Conservation (phyloP, 2,113 vertebrate genomes). For the Anarrhichthys ocellatus region DNA sequence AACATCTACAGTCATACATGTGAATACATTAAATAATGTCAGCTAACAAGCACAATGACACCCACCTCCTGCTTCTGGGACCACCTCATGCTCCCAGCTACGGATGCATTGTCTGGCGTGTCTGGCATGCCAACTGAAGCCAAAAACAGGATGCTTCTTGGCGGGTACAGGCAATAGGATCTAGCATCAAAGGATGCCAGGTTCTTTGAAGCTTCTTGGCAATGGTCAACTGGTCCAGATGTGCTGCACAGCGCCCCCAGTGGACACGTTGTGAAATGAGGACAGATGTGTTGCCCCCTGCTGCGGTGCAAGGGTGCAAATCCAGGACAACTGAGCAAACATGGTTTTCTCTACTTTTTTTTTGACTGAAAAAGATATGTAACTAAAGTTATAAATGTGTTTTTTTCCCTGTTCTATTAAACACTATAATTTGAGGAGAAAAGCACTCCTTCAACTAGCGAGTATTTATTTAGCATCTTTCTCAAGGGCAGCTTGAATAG, state of each 20-base stretch:
- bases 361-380: not conserved
- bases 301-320: not conserved
- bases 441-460: not conserved
- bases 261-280: slow-evolving; percentile 8
- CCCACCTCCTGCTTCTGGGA: slow-evolving; percentile 21
- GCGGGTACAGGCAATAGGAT: slow-evolving; percentile 17
- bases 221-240: slow-evolving; percentile 50
- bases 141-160: slow-evolving; percentile 58
- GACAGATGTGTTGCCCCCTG: slow-evolving; percentile 49
- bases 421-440: not conserved
- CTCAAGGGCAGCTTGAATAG: not conserved
- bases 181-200: slow-evolving; percentile 56
- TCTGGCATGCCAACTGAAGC: slow-evolving; percentile 20
- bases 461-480: not conserved
- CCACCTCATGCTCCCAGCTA: slow-evolving; percentile 33
- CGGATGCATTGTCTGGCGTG: slow-evolving; percentile 36
- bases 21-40: slow-evolving; percentile 22
- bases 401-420: not conserved
- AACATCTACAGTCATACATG: not conserved
- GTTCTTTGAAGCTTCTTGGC: slow-evolving; percentile 74
- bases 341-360: not conserved
- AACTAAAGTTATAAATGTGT: not conserved
- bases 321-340: not conserved
- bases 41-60: slow-evolving; percentile 11
- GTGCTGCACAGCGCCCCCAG: slow-evolving; percentile 36